Conservation (phyloP, 2,113 vertebrate species). For the Percina caprodes region DNA sequence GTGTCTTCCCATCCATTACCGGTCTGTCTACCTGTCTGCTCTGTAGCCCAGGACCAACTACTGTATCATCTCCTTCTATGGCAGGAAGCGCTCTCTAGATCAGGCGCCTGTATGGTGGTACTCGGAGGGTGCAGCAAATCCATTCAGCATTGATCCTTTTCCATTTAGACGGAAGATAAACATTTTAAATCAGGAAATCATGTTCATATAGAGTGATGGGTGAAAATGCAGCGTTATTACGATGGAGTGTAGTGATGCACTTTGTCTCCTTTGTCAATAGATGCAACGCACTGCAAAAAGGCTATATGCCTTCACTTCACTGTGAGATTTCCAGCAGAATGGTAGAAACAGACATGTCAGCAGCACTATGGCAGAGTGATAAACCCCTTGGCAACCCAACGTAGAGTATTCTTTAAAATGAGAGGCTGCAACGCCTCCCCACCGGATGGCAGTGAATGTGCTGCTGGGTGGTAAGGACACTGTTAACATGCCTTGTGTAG, state of each 20-base stretch:
- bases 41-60: slow-evolving; percentile 43
- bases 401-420: slow-evolving; percentile 47
- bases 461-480: slow-evolving; percentile 45
- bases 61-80: slow-evolving; percentile 47
- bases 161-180: slow-evolving; percentile 76
- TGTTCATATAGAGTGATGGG: slow-evolving; percentile 55
- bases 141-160: slow-evolving; percentile 79
- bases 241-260: slow-evolving; percentile 28
- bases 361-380: slow-evolving; percentile 54
- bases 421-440: slow-evolving; percentile 33
- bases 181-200: slow-evolving; percentile 75
- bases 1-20: slow-evolving; percentile 77
- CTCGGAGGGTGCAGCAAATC: slow-evolving; percentile 77
- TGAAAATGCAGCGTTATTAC: slow-evolving; percentile 51
- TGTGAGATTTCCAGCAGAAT: slow-evolving; percentile 42
- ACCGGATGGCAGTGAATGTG: slow-evolving; percentile 23
- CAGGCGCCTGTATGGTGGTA: slow-evolving; percentile 58
- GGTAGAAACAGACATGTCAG: slow-evolving; percentile 59
- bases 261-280: slow-evolving; percentile 35
- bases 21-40: slow-evolving; percentile 66
- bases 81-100: slow-evolving; percentile 75
- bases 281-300: slow-evolving; percentile 33
- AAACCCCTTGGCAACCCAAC: slow-evolving; percentile 55
- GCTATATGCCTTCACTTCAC: slow-evolving; percentile 38
- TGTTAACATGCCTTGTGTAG: slow-evolving; percentile 57